Percentiles rank a stretch among this genome's conserved stretches.
Conservation (phyloP, 2,797 vertebrate genomes). For the Ara ararauna region DNA sequence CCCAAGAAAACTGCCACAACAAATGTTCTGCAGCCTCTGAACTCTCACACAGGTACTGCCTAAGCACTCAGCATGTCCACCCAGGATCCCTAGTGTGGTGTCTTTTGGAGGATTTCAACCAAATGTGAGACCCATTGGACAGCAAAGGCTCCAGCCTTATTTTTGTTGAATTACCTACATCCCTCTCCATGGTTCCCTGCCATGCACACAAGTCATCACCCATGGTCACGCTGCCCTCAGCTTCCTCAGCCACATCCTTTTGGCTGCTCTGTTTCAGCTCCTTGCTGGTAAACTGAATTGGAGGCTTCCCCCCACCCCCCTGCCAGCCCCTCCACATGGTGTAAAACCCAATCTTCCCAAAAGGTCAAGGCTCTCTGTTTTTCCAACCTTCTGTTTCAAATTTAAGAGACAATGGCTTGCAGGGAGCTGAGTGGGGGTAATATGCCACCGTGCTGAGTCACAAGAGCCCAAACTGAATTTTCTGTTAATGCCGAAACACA, state of each 20-base stretch:
- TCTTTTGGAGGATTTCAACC: not conserved
- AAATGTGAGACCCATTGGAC: not conserved
- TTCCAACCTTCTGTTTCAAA: constrained; percentile 50
- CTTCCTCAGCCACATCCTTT: constrained; percentile 62
- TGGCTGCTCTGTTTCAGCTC: constrained; percentile 36
- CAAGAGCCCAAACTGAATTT: constrained; percentile 18
- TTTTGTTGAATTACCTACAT: not conserved
- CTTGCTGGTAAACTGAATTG: constrained; percentile 27
- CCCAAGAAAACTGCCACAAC: not conserved
- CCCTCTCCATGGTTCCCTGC: not conserved
- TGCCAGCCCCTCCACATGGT: constrained; percentile 21
- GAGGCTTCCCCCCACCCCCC: constrained; percentile 53
- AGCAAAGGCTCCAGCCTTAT: not conserved
- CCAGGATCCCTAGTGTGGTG: rapidly evolving
- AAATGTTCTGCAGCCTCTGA: not conserved
- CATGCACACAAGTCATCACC: not conserved
- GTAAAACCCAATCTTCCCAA: constrained; percentile 62
- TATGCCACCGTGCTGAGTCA: constrained; percentile 46
- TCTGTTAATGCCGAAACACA: not conserved
- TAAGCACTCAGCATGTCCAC: not conserved
- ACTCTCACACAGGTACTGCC: not conserved
- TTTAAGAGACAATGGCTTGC: constrained; percentile 60
- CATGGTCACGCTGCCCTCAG: not conserved
- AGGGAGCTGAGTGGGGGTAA: constrained; percentile 32
- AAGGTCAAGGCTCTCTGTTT: constrained; percentile 59